Evolutionary conservation across 2,797 vertebrate genomes (phyloP).

Genomic region (Rhynchonycteris naso): DNA sequence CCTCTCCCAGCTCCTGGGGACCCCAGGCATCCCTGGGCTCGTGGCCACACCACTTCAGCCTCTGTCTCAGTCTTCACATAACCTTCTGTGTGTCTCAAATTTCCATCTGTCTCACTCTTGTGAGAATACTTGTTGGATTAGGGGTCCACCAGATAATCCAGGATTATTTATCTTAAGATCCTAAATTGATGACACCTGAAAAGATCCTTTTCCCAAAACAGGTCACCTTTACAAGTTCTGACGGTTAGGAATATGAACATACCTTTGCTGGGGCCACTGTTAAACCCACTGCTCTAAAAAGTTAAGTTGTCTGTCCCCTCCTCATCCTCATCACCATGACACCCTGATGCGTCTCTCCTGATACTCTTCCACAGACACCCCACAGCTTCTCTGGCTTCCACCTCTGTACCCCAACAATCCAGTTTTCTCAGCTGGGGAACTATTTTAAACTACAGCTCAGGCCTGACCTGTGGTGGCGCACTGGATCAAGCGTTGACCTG

Average conservation of each 20-base stretch:
- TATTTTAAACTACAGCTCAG: neutral
- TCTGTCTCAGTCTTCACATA: neutral
- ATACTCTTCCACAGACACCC: too few species aligned
- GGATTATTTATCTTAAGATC: neutral
- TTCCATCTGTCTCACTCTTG: neutral
- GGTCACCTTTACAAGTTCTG: neutral
- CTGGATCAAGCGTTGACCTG: too few species aligned
- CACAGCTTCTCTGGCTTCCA: neutral
- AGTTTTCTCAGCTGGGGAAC: too few species aligned
- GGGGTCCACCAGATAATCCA: neutral
- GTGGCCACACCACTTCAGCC: fast-evolving
- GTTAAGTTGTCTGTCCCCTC: fast-evolving
- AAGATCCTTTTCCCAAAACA: neutral
- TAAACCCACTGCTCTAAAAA: neutral
- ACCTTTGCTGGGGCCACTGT: neutral
- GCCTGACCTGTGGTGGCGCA: too few species aligned
- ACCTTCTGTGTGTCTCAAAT: neutral
- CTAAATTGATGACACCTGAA: neutral
- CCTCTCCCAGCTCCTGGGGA: neutral
- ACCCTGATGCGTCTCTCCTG: neutral
- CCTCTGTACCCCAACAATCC: too few species aligned
- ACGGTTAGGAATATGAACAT: neutral
- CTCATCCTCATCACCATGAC: fast-evolving
- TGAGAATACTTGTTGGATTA: neutral
- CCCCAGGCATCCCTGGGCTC: fast-evolving